These are phyloP conservation scores for Cisticola juncidis DNA, from an alignment of 2,113 vertebrate species.

Conservation along the genomic window DNA sequence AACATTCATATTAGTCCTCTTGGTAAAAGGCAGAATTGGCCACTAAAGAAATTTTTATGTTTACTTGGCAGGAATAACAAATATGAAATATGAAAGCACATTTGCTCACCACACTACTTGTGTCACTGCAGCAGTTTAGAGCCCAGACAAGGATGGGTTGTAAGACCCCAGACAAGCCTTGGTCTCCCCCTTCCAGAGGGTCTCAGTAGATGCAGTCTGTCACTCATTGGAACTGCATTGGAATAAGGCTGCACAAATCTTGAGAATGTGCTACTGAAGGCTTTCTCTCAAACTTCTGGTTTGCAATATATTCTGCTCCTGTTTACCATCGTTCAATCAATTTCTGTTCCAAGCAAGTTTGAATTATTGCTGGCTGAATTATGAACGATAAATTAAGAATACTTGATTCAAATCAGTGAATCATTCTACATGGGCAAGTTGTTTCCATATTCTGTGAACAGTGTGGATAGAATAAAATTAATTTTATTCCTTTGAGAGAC, in stretches of 20 bases:
- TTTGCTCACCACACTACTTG: background rate
- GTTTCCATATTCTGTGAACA: background rate
- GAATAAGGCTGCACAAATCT: background rate
- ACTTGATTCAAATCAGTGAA: constrained; percentile 26
- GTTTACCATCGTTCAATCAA: background rate
- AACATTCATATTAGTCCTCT: background rate
- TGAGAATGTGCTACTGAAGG: background rate
- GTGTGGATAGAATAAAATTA: background rate
- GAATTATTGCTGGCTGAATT: constrained; percentile 24
- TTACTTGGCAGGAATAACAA: background rate
- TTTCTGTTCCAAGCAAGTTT: constrained; percentile 7
- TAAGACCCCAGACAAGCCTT: background rate
- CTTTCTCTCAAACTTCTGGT: background rate
- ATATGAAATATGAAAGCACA: background rate
- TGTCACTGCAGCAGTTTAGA: background rate
- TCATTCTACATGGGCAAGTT: constrained; percentile 22
- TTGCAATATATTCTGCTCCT: background rate
- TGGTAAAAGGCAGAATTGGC: background rate
- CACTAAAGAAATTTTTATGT: background rate
- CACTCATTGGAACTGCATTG: rapidly evolving
- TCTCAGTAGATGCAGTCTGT: background rate
- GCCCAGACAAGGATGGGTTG: background rate
- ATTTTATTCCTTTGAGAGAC: constrained; percentile 8
- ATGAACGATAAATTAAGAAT: constrained; percentile 23
- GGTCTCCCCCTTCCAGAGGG: background rate